Base-by-base conservation (phyloP, 2,113 vertebrate species). In the Lamprologus ornatipinnis region DNA sequence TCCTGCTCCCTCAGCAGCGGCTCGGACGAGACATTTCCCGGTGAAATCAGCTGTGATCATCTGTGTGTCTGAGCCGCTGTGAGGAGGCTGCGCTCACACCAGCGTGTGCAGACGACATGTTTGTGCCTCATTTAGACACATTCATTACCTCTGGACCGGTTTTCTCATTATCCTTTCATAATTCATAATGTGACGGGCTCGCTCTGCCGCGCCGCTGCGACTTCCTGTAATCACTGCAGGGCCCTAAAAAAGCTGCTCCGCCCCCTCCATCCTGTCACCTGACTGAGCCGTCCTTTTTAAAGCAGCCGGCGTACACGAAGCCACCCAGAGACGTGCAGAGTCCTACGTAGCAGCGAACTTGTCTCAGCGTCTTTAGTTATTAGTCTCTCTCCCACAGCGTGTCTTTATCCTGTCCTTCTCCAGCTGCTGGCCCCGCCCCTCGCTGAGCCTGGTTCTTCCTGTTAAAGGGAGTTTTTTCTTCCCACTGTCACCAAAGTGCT, bases 251-350 rank as follows among this genome's bases (percentile, higher is more conserved):
- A 17, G 13, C n/a, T 3, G 68, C 40, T 73, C 68, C 21, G 13
- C 37, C 68, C 1, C 68, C 68, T 45, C n/a, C 37, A 45, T 10
- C 21, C 37, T 73, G 58, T 63, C 58, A 63, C 58, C 28, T 33
- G 58, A 63, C 58, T 3, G 58, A 35, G 31, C 9, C 4, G 2
- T 35, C 17, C 23, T 70, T 42, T 65, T 9, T 26, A 10, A 70
- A 70, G n/a, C n/a, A 45, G 37, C 63, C 12, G n/a, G 12, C 2
- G 2, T 26, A 35, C 0, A 0, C 6, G 0, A 63, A 63, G 31
- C 58, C 31, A 2, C 58, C 2, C 58, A 60, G 57, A 60, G 57
- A 60, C 2, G 2, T 6, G 57, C 57, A 10, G 1, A 33, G 58
- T 63, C 58, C 1, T 19, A 11, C 15, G 28, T 63, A 19, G 58